Evolutionary conservation across 2,888 invertebrate species (phyloP), one percentile per base, ranked within the genome.

Genomic region (Eupsilia transversa): DNA sequence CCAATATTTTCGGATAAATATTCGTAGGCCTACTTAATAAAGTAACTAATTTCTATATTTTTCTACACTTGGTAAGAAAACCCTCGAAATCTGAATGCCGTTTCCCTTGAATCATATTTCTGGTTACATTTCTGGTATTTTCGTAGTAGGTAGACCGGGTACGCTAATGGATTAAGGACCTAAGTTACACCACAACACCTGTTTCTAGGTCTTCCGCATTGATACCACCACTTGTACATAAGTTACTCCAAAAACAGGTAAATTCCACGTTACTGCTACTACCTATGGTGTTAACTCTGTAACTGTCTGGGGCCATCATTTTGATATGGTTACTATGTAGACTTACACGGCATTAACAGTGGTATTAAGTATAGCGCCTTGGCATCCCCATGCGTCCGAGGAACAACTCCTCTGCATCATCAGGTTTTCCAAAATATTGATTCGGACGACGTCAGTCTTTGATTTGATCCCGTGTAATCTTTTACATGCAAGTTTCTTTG

Each of bases 161-260:
- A 43, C 3, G 17, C 3, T 6, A 63, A 17, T 27, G 17, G 23
- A 43, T 43, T 68, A 27, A 52, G 23, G 38, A n/a, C 30, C 20
- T 59, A 14, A 27, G 41, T 33, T 57, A 27, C 57, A 20, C 68
- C 35, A 38, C 20, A 33, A 23, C 7, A n/a, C 14, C 20, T 56
- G 3, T n/a, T 79, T 33, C 20, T 43, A 52, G 20, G 17, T 57
- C 35, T 74, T 61, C 54, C 20, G 30, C n/a, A 60, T 46, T 52
- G 0, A 52, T 60, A 14, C 23, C 46, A 30, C 57, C 41, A 23
- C 14, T 59, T 9, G 20, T 54, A 30, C 41, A n/a, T n/a, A 46
- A 30, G 20, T 7, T n/a, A 46, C 6, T 72, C n/a, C 41, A 59
- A 78, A 68, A 78, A 70, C 52, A 30, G 43, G 80, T 38, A 33